Evolutionary conservation across 1,140 invertebrate species (phyloP).

Genomic region (Drosophila orena): DNA sequence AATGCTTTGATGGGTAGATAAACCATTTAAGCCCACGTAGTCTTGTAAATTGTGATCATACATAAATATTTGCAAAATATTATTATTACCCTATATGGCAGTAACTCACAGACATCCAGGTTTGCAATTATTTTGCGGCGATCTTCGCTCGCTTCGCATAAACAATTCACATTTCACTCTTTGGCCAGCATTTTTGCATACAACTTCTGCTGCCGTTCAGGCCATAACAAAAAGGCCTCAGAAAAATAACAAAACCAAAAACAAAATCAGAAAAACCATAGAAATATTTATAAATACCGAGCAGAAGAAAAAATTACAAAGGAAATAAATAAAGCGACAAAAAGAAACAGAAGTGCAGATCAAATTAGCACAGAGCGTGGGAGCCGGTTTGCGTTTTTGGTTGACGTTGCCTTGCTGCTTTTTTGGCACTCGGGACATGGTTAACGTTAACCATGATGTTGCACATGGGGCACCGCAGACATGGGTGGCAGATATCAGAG

Average conservation of each 20-base stretch:
- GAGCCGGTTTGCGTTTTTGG: conserved; percentile 62
- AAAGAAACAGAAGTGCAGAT: conserved; percentile 68
- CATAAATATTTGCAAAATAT: neutral
- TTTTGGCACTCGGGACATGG: conserved; percentile 43
- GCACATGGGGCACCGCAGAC: conserved; percentile 23
- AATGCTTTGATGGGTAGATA: no score
- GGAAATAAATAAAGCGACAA: neutral
- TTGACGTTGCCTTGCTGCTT: conserved; percentile 25
- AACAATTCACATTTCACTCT: conserved; percentile 62
- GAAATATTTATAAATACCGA: conserved; percentile 77
- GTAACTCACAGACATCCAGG: conserved; percentile 15
- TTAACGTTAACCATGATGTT: conserved; percentile 55
- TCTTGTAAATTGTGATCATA: neutral
- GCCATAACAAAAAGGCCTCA: conserved; percentile 25
- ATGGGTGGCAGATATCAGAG: neutral
- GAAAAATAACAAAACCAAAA: conserved; percentile 10
- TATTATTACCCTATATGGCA: conserved; percentile 7
- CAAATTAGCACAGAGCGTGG: conserved; percentile 82
- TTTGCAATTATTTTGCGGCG: conserved; percentile 19
- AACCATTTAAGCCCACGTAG: no score
- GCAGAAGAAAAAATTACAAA: conserved; percentile 4
- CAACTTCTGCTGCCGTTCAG: conserved; percentile 41
- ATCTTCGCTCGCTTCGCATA: conserved; percentile 22
- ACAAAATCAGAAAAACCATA: conserved; percentile 41
- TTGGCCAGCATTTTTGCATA: conserved; percentile 67